phyloP scores from a whole-genome alignment of 2,888 invertebrate genomes.

The Ochlodes sylvanus region DNA sequence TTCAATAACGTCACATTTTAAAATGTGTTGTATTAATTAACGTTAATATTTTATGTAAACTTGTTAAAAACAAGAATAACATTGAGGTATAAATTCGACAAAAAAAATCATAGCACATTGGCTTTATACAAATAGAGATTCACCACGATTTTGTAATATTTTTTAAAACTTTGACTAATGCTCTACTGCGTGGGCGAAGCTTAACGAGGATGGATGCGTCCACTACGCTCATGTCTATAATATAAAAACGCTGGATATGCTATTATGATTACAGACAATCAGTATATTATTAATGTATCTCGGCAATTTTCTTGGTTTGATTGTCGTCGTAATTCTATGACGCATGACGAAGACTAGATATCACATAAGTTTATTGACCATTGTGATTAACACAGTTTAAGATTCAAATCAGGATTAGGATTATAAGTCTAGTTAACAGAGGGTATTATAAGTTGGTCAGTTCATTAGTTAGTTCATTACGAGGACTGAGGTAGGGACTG shows the following conservation, averaged over 20 bases:
- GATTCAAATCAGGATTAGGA: too few species aligned
- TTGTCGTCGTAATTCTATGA: too few species aligned
- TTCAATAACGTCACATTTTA: slow-evolving; percentile 10
- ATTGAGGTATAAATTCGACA: not conserved
- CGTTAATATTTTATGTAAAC: slow-evolving; percentile 4
- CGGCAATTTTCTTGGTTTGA: too few species aligned
- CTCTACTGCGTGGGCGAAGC: slow-evolving; percentile 46
- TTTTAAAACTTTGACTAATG: slow-evolving; percentile 42
- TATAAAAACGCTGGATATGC: not conserved
- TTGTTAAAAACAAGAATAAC: slow-evolving; percentile 9
- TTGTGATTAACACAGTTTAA: too few species aligned
- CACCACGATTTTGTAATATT: slow-evolving; percentile 35
- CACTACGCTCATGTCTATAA: slow-evolving; percentile 20
- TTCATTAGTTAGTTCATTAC: too few species aligned
- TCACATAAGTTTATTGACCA: too few species aligned
- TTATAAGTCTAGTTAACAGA: too few species aligned
- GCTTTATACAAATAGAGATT: slow-evolving; percentile 26
- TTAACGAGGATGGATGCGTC: slow-evolving; percentile 51
- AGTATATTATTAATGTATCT: slow-evolving; percentile 41
- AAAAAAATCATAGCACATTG: slow-evolving; percentile 6
- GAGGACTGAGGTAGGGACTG: too few species aligned
- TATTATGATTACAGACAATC: slow-evolving; percentile 42
- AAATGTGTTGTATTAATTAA: slow-evolving; percentile 10
- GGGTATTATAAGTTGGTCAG: too few species aligned
- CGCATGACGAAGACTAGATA: too few species aligned